Conservation (phyloP, 2,888 invertebrate genomes). For the Tachina grossa region DNA sequence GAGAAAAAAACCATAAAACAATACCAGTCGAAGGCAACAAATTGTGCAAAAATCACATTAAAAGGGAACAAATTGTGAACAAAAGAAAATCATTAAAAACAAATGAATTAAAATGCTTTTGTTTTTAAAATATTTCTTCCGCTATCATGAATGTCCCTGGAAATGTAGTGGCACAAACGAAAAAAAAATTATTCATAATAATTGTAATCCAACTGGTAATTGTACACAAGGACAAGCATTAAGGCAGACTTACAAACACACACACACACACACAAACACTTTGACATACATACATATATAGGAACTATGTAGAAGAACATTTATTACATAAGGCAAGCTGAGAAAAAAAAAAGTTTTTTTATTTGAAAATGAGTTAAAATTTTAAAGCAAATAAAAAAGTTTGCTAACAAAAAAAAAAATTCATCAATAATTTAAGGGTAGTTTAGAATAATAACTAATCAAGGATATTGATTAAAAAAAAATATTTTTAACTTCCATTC, state of each 20-base stretch:
- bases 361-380: no score
- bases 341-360: not conserved
- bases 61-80: slow-evolving; percentile 44
- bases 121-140: slow-evolving; percentile 67
- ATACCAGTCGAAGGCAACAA: slow-evolving; percentile 45
- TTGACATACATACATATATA: no score
- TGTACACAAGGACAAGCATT: slow-evolving; percentile 26
- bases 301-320: not conserved
- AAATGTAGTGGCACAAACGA: slow-evolving; percentile 42
- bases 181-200: not conserved
- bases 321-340: not conserved
- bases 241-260: not conserved
- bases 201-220: slow-evolving; percentile 4
- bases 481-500: no score
- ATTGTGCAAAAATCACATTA: slow-evolving; percentile 50
- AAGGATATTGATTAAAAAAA: no score
- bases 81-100: slow-evolving; percentile 54
- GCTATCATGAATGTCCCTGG: slow-evolving; percentile 65
- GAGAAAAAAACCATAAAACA: slow-evolving; percentile 6
- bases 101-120: slow-evolving; percentile 66
- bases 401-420: no score
- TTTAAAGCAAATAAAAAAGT: no score
- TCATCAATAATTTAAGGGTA: no score
- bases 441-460: no score
- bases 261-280: not conserved